Base-by-base conservation (phyloP, 2,113 vertebrate species). In the Oplegnathus fasciatus region DNA sequence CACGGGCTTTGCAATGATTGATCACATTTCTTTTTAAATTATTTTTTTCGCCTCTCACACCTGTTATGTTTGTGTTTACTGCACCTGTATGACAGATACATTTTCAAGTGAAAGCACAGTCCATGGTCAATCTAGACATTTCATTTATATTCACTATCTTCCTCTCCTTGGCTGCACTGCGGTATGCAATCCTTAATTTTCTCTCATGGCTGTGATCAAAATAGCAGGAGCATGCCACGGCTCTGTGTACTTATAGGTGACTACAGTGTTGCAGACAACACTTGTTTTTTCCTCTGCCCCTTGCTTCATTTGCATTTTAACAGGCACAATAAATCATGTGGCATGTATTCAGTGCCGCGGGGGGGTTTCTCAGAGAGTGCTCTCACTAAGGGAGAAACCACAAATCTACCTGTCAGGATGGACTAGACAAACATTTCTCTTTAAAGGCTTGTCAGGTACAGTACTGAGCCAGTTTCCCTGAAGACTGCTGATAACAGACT, bases 291-390 rank as follows among this genome's bases (percentile, higher is more conserved):
- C 68, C 78, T 79, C 50, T 75, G 40, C 90, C 85, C 67, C 69
- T 54, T 55, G 76, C 89, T 86, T 91, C 78, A 93, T 93, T 92
- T 94, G 88, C 92, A 95, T 94, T 94, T 94, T 94, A 95, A 95
- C 90, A 93, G 90, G 89, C 64, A 78, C 72, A 84, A 94, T 95
- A 94, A 94, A 95, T 95, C 94, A 93, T 75, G 84, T 78, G 80
- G 78, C 83, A 60, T 80, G 81, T 81, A 81, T 73, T 88, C 83
- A 75, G 72, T 78, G 87, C 86, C 54, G 54, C 1, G 62, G 78
- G 80, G 50, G 62, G 60, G 18, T 61, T 78, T 57, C 76, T 80
- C 61, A 55, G 46, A 14, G 55, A 62, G 65, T 66, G 69, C 74
- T 78, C 86, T 84, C 68, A 50, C 76, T 8, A 65, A 68, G 48